Conservation (phyloP, 2,888 invertebrate species). For the Chymomyza procnemis region DNA sequence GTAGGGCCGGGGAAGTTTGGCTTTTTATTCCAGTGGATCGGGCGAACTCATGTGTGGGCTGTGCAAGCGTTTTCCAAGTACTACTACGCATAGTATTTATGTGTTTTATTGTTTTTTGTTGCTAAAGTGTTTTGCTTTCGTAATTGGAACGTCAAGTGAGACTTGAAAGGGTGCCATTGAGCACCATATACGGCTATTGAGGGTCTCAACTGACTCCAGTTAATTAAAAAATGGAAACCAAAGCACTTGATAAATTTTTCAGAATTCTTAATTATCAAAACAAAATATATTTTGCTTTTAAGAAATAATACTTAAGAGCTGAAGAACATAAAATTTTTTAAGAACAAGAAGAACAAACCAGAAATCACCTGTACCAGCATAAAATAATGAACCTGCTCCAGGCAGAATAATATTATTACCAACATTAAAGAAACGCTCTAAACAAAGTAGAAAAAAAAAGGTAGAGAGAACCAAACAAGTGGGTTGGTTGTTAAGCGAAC, state of each 20-base stretch:
- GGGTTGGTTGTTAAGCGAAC: slow-evolving; percentile 6
- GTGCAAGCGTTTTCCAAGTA: slow-evolving; percentile 27
- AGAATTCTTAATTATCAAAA: background rate
- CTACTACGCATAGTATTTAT: slow-evolving; percentile 23
- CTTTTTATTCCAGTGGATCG: background rate
- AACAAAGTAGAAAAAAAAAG: slow-evolving; percentile 39
- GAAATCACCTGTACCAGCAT: slow-evolving; percentile 78
- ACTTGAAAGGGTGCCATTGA: slow-evolving; percentile 35
- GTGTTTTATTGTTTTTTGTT: slow-evolving; percentile 10
- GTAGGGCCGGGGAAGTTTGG: background rate
- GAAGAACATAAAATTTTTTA: background rate
- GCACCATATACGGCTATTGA: background rate
- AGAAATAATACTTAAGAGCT: background rate
- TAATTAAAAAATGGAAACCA: background rate
- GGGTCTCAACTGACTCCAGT: background rate
- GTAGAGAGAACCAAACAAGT: background rate
- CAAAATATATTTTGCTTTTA: background rate
- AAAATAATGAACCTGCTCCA: slow-evolving; percentile 75
- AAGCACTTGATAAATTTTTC: background rate
- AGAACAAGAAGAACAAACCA: background rate
- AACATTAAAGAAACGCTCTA: slow-evolving; percentile 61
- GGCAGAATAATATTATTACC: slow-evolving; percentile 68
- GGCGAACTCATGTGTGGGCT: slow-evolving; percentile 32
- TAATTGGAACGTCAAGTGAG: slow-evolving; percentile 69
- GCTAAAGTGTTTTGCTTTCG: slow-evolving; percentile 65